phyloP scores from a whole-genome alignment of 2,888 invertebrate species.

The Acleris cristana region DNA sequence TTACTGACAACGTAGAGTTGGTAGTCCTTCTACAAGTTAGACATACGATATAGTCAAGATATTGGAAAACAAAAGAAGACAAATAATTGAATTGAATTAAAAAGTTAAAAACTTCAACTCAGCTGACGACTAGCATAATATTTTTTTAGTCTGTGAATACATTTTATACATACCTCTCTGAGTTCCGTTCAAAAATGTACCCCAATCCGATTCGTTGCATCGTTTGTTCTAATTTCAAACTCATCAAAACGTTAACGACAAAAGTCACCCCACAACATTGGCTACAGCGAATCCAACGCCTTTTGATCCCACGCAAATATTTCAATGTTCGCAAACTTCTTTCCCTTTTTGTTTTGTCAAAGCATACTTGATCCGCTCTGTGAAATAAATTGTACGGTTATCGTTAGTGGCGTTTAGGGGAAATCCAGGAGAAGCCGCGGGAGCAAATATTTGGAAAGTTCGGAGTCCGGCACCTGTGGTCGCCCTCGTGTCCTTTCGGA shows the following conservation, averaged over 20 bases:
- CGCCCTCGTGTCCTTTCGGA: conserved; percentile 69
- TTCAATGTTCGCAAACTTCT: conserved; percentile 55
- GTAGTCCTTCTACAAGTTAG: too few relatives aligned
- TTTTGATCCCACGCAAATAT: conserved; percentile 60
- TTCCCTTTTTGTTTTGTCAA: conserved; percentile 75
- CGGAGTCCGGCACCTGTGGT: conserved; percentile 74
- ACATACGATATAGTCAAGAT: too few relatives aligned
- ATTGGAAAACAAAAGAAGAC: too few relatives aligned
- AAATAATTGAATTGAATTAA: too few relatives aligned
- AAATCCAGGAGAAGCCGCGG: conserved; percentile 72
- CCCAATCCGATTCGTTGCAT: too few relatives aligned
- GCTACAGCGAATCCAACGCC: conserved; percentile 40
- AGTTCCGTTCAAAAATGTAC: too few relatives aligned
- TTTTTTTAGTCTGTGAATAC: too few relatives aligned
- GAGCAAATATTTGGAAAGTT: conserved; percentile 82
- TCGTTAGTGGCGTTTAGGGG: conserved; percentile 65
- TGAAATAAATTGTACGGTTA: conserved; percentile 73
- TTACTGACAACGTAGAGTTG: too few relatives aligned
- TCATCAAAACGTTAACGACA: conserved; percentile 5
- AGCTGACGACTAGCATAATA: too few relatives aligned
- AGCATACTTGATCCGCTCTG: conserved; percentile 79
- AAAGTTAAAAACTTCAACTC: too few relatives aligned
- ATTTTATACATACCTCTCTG: too few relatives aligned
- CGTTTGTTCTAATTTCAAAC: not conserved
- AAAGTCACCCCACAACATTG: conserved; percentile 20